Conservation (phyloP, 2,888 invertebrate species). For the Dysmachus trigonus region DNA sequence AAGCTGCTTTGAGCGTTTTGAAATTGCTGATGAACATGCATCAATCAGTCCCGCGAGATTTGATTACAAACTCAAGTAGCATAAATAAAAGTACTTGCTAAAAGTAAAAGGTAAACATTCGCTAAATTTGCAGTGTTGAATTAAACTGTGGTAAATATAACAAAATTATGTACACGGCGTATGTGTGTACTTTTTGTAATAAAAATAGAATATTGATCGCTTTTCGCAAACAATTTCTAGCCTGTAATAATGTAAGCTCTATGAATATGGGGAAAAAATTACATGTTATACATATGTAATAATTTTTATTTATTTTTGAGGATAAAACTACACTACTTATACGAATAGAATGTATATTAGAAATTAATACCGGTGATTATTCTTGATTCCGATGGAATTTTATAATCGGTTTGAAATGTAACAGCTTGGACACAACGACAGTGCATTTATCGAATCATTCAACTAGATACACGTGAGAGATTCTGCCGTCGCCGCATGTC, state of each 20-base stretch:
- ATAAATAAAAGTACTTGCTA: background rate
- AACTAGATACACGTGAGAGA: too few relatives aligned
- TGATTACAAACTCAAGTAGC: background rate
- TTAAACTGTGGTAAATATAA: background rate
- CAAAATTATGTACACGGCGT: background rate
- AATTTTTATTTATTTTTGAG: too few relatives aligned
- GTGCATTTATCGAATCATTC: too few relatives aligned
- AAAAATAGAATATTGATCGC: background rate
- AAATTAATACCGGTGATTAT: too few relatives aligned
- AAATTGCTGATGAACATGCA: background rate
- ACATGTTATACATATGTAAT: background rate
- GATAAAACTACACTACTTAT: too few relatives aligned
- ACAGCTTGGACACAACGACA: too few relatives aligned
- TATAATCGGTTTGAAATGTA: too few relatives aligned
- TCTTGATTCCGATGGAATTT: too few relatives aligned
- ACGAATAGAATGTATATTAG: too few relatives aligned
- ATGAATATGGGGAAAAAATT: background rate
- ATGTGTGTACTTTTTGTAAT: background rate
- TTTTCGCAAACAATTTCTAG: background rate
- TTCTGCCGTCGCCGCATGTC: too few relatives aligned
- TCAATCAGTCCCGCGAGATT: background rate
- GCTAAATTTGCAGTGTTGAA: background rate
- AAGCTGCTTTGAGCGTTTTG: background rate
- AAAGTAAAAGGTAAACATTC: background rate
- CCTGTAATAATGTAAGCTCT: background rate